These are phyloP conservation scores for Eriosoma lanigerum DNA, from an alignment of 1,140 invertebrate species.

Conservation along the genomic window DNA sequence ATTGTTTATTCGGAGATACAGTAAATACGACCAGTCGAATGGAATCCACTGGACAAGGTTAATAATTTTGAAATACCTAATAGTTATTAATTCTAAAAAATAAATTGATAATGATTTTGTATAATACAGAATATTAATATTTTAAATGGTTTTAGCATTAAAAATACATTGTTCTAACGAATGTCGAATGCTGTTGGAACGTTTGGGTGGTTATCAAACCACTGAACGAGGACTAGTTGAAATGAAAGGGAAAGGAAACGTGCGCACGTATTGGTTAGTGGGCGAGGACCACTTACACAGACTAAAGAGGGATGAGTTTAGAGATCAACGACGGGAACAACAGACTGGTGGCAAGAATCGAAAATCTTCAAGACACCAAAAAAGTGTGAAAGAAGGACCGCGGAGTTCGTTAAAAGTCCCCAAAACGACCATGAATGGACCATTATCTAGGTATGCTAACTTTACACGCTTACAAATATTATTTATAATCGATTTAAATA, in stretches of 20 bases:
- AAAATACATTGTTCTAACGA: slow-evolving; percentile 82
- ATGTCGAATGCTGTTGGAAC: slow-evolving; percentile 72
- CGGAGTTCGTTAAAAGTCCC: slow-evolving; percentile 55
- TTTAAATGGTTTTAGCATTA: slow-evolving; percentile 64
- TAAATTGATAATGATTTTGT: no score
- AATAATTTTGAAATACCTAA: slow-evolving; percentile 55
- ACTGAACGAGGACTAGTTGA: slow-evolving; percentile 76
- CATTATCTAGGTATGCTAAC: slow-evolving; percentile 13
- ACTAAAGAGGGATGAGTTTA: slow-evolving; percentile 61
- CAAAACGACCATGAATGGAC: slow-evolving; percentile 48
- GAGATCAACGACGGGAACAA: slow-evolving; percentile 59
- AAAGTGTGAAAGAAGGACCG: slow-evolving; percentile 31
- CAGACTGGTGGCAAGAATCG: slow-evolving; percentile 29
- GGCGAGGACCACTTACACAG: slow-evolving; percentile 70
- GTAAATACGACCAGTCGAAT: slow-evolving; percentile 92
- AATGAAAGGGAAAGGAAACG: slow-evolving; percentile 86
- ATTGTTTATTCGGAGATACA: slow-evolving; percentile 87
- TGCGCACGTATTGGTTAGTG: slow-evolving; percentile 82
- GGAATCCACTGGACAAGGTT: slow-evolving; percentile 84
- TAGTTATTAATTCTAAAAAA: no score
- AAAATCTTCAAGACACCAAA: background rate
- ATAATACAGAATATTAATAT: no score
- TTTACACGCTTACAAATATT: no score
- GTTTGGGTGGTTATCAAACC: slow-evolving; percentile 76
- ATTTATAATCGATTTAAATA: no score